Conservation (phyloP, 2,888 invertebrate genomes). For the Zonitis immaculata region DNA sequence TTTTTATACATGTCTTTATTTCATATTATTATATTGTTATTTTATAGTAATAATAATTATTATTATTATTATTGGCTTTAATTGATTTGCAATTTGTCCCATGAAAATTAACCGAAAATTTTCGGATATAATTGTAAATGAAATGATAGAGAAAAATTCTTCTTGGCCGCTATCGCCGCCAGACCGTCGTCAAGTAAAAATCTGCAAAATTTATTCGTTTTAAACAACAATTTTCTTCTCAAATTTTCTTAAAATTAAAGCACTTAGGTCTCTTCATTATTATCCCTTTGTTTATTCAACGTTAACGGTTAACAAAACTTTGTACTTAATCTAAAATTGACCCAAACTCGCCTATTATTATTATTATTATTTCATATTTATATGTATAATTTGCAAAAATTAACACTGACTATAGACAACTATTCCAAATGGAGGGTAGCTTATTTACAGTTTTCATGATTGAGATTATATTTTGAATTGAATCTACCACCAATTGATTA, state of each 20-base stretch:
- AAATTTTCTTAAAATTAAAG: conserved; percentile 39
- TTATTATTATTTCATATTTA: conserved; percentile 35
- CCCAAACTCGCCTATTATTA: conserved; percentile 35
- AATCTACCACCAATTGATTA: neutral
- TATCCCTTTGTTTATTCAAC: conserved; percentile 41
- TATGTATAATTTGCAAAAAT: no score
- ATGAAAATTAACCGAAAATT: neutral
- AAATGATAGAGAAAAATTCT: conserved; percentile 13
- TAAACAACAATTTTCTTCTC: conserved; percentile 38
- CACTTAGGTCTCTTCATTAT: conserved; percentile 48
- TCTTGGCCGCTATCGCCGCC: conserved; percentile 31
- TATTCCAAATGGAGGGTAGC: conserved; percentile 41
- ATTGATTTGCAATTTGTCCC: neutral
- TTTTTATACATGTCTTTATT: conserved; percentile 7
- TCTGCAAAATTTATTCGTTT: conserved; percentile 45
- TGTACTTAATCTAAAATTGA: conserved; percentile 40
- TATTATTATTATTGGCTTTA: neutral
- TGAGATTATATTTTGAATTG: neutral
- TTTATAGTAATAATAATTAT: no score
- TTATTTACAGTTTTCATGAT: conserved; percentile 39
- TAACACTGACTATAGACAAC: conserved; percentile 46
- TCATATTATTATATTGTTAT: no score
- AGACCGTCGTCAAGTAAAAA: conserved; percentile 47
- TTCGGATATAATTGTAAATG: no score
- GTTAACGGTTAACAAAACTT: conserved; percentile 44